These are phyloP conservation scores for Donacobius atricapilla DNA, from an alignment of 2,113 vertebrate genomes.

Conservation along the genomic window DNA sequence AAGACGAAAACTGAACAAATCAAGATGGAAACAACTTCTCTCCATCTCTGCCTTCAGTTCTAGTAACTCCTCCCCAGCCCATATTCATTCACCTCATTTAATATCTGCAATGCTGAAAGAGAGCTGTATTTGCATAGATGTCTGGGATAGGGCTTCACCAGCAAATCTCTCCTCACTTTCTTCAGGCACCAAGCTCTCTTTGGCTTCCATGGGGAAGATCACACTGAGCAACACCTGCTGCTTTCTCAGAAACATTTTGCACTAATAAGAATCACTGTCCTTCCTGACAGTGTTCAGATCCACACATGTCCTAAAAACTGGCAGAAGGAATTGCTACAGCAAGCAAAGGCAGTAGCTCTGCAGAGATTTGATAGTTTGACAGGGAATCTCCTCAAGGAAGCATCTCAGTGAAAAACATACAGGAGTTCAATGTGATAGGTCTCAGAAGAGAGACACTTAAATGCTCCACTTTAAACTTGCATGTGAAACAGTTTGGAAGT, in stretches of 20 bases:
- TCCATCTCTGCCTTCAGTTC: neutral
- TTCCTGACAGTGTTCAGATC: slow-evolving; percentile 1
- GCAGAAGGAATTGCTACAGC: neutral
- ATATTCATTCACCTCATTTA: neutral
- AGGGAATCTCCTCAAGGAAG: neutral
- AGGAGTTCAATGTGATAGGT: neutral
- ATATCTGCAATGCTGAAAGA: neutral
- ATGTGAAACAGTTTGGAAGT: neutral
- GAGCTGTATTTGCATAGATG: neutral
- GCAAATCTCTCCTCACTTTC: neutral
- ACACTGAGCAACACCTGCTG: slow-evolving; percentile 23
- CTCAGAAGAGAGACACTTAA: neutral
- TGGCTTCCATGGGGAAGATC: neutral
- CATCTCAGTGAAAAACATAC: neutral
- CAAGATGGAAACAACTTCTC: neutral
- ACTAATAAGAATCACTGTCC: neutral
- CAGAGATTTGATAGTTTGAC: neutral
- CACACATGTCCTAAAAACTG: neutral
- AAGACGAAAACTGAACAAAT: neutral
- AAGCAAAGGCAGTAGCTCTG: neutral
- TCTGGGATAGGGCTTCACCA: neutral
- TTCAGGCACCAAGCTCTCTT: neutral
- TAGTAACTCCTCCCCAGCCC: neutral
- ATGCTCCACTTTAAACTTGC: neutral
- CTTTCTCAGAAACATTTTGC: slow-evolving; percentile 35